Base-by-base conservation (phyloP, 2,888 invertebrate species). In the Cerceris rybyensis region DNA sequence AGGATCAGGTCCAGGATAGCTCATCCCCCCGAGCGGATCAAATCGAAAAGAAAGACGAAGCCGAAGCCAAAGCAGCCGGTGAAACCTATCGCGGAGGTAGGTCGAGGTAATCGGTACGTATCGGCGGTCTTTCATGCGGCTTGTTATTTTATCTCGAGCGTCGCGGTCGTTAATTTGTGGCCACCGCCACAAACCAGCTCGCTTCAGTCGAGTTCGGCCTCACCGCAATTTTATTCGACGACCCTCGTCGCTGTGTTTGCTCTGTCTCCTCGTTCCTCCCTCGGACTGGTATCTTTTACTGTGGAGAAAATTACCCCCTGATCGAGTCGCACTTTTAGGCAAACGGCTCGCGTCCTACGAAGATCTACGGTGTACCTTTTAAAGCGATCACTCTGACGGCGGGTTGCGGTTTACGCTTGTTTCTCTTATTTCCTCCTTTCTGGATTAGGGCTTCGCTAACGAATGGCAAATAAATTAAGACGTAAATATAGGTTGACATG, bases 81-180 rank as follows among this genome's bases (percentile, higher is more conserved):
- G 61, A 70, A 70, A 78, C 41, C 69, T 79, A 84, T 78, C 85
- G 76, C 75, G 73, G 78, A 83, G 83, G 80, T 85, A 85, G 85
- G 85, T 80, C 85, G 85, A 78, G 79, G 80, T 85, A 85, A 85
- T 85, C 85, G 84, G 79, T 81, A 82, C 75, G 80, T 81, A 85
- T 82, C 81, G 83, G 84, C 67, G 69, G 63, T 78, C 84, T 82
- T 87, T 85, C 78, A 78, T 80, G 73, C 74, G 83, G 81, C 84
- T 86, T 82, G 80, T 86, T 87, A 85, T 87, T 88, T 86, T 84
- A 82, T 83, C 78, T 82, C 77, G 80, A 81, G 77, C 83, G 80
- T 83, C 84, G 81, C 75, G 78, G 81, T 82, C 84, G 84, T 87
- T 87, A 87, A 87, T 87, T 87, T 84, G 80, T 69, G 83, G 83